A percentile compares a stretch with the other conserved stretches of the same genome.
phyloP scores from a whole-genome alignment of 2,113 vertebrate species.

The Pluvialis apricaria region DNA sequence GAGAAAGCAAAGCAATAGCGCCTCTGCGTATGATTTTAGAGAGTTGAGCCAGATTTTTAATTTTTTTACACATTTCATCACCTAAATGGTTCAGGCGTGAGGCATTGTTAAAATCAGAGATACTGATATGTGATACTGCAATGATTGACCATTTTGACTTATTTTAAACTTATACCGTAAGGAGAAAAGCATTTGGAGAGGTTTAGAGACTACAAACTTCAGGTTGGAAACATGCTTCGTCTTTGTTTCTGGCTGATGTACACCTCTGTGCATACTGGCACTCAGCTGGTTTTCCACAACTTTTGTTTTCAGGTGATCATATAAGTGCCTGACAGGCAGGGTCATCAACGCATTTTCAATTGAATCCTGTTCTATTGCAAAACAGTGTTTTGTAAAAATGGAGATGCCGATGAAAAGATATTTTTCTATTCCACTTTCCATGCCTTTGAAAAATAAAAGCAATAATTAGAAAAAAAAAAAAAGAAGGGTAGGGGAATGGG shows the following conservation, averaged over 20 bases:
- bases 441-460: not conserved
- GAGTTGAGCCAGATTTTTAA: not conserved
- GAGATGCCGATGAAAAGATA: fast-evolving
- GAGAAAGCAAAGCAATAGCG: not conserved
- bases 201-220: not conserved
- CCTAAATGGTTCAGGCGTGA: not conserved
- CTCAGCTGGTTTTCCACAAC: not conserved
- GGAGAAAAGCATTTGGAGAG: not conserved
- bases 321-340: not conserved
- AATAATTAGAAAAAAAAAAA: not conserved
- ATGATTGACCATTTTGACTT: not conserved
- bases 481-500: fast-evolving
- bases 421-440: not conserved
- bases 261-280: not conserved
- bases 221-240: not conserved
- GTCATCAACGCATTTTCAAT: not conserved
- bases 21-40: not conserved
- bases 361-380: not conserved
- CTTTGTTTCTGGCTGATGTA: not conserved
- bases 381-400: not conserved
- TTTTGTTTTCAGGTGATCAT: not conserved
- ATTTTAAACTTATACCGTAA: not conserved
- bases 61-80: not conserved
- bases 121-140: not conserved
- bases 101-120: not conserved